Evolutionary conservation across 2,888 invertebrate species (phyloP).

Genomic region (Aplocera efformata): DNA sequence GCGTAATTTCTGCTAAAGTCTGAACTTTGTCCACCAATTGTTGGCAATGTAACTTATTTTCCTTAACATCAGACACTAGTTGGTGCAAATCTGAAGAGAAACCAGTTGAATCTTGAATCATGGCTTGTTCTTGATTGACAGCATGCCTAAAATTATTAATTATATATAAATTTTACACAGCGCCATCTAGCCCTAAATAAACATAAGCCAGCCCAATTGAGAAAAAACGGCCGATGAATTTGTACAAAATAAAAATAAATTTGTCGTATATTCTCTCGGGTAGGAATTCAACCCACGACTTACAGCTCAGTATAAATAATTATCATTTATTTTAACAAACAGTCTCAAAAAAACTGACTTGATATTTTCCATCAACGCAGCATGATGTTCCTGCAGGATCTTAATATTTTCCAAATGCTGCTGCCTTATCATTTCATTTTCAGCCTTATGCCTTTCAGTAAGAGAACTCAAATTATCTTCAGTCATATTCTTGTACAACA

Average conservation of each 20-base stretch:
- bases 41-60: conserved; percentile 66
- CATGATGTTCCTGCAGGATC: conserved; percentile 72
- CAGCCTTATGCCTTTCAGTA: conserved; percentile 66
- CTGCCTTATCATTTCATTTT: conserved; percentile 62
- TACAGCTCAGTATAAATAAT: too few relatives aligned
- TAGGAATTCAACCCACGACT: too few relatives aligned
- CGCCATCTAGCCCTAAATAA: too few relatives aligned
- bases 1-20: conserved; percentile 59
- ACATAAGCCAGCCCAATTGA: too few relatives aligned
- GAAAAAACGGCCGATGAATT: too few relatives aligned
- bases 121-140: conserved; percentile 71
- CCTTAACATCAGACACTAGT: conserved; percentile 67
- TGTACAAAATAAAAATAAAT: too few relatives aligned
- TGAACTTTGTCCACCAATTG: conserved; percentile 72
- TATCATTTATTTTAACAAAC: too few relatives aligned
- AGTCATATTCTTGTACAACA: conserved; percentile 68
- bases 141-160: conserved; percentile 58
- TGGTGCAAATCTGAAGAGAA: conserved; percentile 75
- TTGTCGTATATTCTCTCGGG: too few relatives aligned
- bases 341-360: conserved; percentile 47
- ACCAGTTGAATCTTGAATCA: conserved; percentile 71
- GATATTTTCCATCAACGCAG: conserved; percentile 78
- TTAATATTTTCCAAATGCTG: conserved; percentile 71
- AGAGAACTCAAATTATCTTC: conserved; percentile 72
- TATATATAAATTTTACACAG: too few relatives aligned